Conservation (phyloP, 2,113 vertebrate genomes). For the Dissostichus mawsoni region DNA sequence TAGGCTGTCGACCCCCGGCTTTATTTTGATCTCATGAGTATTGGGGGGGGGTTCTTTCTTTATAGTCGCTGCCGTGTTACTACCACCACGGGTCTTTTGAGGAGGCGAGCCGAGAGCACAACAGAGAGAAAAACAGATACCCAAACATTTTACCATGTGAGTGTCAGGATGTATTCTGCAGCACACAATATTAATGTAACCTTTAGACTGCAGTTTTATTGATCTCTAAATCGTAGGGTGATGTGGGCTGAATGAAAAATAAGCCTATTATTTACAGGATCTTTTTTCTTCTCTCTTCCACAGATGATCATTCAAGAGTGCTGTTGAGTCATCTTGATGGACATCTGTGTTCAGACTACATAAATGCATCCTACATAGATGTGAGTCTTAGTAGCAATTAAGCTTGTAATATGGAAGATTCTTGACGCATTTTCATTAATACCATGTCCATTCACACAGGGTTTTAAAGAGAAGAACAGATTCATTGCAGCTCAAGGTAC, state of each 20-base stretch:
- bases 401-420: neutral
- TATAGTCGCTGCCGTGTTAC: constrained; percentile 90
- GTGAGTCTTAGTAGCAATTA: constrained; percentile 81
- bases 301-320: constrained; percentile 94
- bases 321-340: constrained; percentile 87
- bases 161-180: constrained; percentile 64
- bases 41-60: constrained; percentile 57
- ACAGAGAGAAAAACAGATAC: constrained; percentile 96
- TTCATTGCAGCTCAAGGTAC: constrained; percentile 83
- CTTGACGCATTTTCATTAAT: neutral
- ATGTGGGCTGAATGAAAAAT: constrained; percentile 40
- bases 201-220: constrained; percentile 47
- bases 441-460: constrained; percentile 41
- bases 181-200: constrained; percentile 47
- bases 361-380: constrained; percentile 95
- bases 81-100: constrained; percentile 90
- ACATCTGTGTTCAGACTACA: constrained; percentile 89
- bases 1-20: constrained; percentile 53
- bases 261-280: constrained; percentile 35
- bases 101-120: constrained; percentile 93
- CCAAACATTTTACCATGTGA: constrained; percentile 98
- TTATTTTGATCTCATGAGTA: constrained; percentile 66
- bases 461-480: constrained; percentile 79
- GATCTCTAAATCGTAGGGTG: constrained; percentile 43
- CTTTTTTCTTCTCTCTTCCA: constrained; percentile 26